Base-by-base conservation (phyloP, 2,797 vertebrate species). In the Rhyacichthys aspro region DNA sequence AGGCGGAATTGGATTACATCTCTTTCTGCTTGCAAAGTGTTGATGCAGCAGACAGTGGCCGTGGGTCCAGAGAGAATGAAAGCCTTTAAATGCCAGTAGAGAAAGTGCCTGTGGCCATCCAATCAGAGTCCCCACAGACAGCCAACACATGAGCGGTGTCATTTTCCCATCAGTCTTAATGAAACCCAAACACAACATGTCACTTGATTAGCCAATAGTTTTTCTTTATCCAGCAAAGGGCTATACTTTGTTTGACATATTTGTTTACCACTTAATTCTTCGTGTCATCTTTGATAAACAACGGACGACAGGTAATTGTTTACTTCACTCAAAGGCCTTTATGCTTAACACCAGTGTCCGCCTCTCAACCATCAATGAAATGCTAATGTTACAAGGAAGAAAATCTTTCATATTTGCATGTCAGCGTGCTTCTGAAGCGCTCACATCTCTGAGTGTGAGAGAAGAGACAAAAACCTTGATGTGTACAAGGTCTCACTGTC, bases 391-490 rank as follows among this genome's bases (percentile, higher is more conserved):
- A 53, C 50, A 41, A 53, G 36, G 50, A 53, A 43, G 28, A 3
- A 28, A 43, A 18, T 32, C n/a, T 42, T 55, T 55, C 53, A 43
- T 8, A 34, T 36, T 9, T 14, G 46, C 11, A 44, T 32, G 32
- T 14, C 9, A 17, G 28, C 10, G n/a, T n/a, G 42, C 53, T 15
- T 58, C 11, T 37, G 14, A 1, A 43, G 55, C 49, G 12, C n/a
- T 17, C 50, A 32, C 57, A 43, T 5, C 48, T 17, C n/a, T 45
- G 50, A 54, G 18, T 42, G 55, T 50, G 72, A 63, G 37, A 67
- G 79, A 74, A 55, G 69, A 43, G 59, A 49, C 66, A 69, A 61
- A 28, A 56, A 43, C 43, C 39, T 53, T 53, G 50, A 53, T 55
- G 43, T 60, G 55, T 47, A 44, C 42, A 55, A 74, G 38, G 23